Conservation (phyloP, 1,140 invertebrate species). For the Aphidius gifuensis region DNA sequence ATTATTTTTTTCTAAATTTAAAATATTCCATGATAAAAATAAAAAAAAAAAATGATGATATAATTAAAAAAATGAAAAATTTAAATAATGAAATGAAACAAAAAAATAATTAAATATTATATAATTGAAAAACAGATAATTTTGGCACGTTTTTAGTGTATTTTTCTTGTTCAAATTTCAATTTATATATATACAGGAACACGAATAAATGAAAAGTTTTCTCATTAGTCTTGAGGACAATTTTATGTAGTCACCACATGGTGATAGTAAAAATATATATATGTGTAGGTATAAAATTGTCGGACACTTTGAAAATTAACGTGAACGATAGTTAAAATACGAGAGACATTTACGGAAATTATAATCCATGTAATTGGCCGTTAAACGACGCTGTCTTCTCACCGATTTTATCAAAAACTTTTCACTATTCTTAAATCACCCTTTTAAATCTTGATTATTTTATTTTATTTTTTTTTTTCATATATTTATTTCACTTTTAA, state of each 20-base stretch:
- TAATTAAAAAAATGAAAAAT: too few species aligned
- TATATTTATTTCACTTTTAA: too few species aligned
- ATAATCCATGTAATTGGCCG: constrained; percentile 24
- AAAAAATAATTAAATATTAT: background rate
- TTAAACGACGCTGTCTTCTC: constrained; percentile 9
- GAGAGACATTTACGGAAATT: constrained; percentile 20
- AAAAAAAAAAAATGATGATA: constrained; percentile 6
- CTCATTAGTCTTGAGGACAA: constrained; percentile 17
- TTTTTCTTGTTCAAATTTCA: too few species aligned
- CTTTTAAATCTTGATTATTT: background rate
- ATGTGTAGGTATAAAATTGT: constrained; percentile 8
- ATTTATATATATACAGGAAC: too few species aligned
- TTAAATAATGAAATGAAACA: too few species aligned
- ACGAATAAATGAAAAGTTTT: constrained; percentile 10
- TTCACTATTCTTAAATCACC: background rate
- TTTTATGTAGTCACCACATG: too few species aligned
- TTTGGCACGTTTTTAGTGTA: too few species aligned
- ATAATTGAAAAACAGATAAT: background rate
- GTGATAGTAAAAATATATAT: constrained; percentile 11
- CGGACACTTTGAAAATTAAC: constrained; percentile 4
- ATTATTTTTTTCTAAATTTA: background rate
- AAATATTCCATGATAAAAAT: constrained; percentile 1
- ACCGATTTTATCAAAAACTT: constrained; percentile 14
- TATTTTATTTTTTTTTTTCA: too few species aligned
- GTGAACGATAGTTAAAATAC: constrained; percentile 24